Base-by-base conservation (phyloP, 2,888 invertebrate species). In the Euproctis similis region DNA sequence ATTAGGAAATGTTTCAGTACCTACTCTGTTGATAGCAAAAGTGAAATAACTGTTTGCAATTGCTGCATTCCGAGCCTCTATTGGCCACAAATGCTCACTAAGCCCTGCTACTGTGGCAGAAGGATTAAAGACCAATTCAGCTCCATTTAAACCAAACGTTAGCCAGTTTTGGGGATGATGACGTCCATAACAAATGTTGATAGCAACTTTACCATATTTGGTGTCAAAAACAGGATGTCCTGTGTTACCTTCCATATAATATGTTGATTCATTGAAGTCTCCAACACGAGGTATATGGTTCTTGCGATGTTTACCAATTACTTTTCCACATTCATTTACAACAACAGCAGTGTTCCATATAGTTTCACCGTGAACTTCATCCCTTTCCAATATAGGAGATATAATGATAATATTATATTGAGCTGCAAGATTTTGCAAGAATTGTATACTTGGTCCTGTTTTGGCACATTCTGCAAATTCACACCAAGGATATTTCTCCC, bases 161-260 rank as follows among this genome's bases (percentile, higher is more conserved):
- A 98, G 86, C 99, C 99, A 99, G 69, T 98, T 98, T 46, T 94
- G 90, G 1, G 98, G 98, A 80, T 99, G 98, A 73, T 99, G 99
- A 3, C 99, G 90, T 0, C 98, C 99, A 75, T 97, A 99, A 70
- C 99, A 99, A 52, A 98, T 97, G 59, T 98, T 98, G 8, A 99
- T 88, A 1, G 93, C 98, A 49, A 99, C 92, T 60, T 89, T 92
- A 1, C 95, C 96, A 78, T 89, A 96, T 43, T 89, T 88, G 0
- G 96, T 96, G 62, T 92, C 72, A 68, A 96, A 96, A 2, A 99
- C 98, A 4, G 95, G 96, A 81, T 99, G 99, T 0, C 98, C 98
- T 8, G 97, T 93, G 53, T 94, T 92, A 3, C 98, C 96, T 77
- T 98, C 98, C 87, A 92, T 90, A 68, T 98, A 99, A 68, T 99